Conservation (phyloP, 1,140 invertebrate species). For the Physella acuta region DNA sequence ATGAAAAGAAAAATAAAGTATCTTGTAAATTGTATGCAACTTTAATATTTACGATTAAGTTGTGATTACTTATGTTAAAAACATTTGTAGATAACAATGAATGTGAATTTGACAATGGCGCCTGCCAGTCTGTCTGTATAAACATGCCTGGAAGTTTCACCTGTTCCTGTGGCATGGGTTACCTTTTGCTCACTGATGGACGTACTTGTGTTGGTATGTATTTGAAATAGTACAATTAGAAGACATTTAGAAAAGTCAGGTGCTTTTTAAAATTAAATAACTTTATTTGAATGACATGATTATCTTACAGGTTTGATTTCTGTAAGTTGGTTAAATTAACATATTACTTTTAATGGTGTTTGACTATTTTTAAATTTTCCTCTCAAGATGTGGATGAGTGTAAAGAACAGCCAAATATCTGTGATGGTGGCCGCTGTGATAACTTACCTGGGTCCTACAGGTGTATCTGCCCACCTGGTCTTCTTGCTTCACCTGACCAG, state of each 20-base stretch:
- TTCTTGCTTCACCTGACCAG: conserved; percentile 70
- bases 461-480: conserved; percentile 77
- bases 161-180: conserved; percentile 78
- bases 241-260: not conserved
- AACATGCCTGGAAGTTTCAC: conserved; percentile 75
- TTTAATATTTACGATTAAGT: too few species aligned
- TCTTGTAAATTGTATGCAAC: too few species aligned
- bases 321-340: not conserved
- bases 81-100: conserved; percentile 74
- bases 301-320: too few species aligned
- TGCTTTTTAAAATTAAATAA: not conserved
- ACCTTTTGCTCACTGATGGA: conserved; percentile 62
- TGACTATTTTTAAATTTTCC: not conserved
- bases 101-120: conserved; percentile 68
- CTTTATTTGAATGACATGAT: not conserved
- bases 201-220: conserved; percentile 71
- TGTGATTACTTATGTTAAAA: too few species aligned
- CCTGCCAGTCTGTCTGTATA: conserved; percentile 69
- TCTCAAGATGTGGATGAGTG: conserved; percentile 76
- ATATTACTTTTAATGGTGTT: not conserved
- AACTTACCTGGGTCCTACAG: conserved; percentile 77
- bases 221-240: not conserved
- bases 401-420: conserved; percentile 75
- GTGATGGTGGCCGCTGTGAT: conserved; percentile 79
- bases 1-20: too few species aligned